Base-by-base conservation (phyloP, 2,113 vertebrate genomes). In the Arvicanthis niloticus region DNA sequence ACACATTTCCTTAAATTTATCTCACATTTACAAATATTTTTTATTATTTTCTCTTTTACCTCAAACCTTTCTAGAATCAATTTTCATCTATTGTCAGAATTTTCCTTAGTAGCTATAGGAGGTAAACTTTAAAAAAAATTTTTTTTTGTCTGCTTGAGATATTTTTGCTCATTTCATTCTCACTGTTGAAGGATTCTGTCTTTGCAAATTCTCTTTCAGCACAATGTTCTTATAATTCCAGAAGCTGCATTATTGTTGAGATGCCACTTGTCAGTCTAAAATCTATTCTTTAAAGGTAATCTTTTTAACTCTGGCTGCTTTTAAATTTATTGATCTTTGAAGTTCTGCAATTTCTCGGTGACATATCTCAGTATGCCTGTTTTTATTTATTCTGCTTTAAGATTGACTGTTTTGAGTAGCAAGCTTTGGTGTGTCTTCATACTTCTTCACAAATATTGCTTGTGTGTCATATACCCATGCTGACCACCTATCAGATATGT, bases 291-390 rank as follows among this genome's bases (percentile, higher is more conserved):
- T 42, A 84, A 21, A 95, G 31, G 31, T 70, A 89, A 94, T 87
- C 73, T 91, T 89, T 95, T 93, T 94, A 31, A 75, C n/a, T 40
- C 85, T 70, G 31, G 48, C 10, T 93, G 37, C 56, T 87, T 96
- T 95, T 56, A 88, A 48, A 89, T 87, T 9, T 91, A 17, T 70
- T 93, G 67, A 68, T 93, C 60, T 93, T 84, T 84, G n/a, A 34
- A 42, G 19, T 77, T 82, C 72, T 87, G 40, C 40, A 82, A 9
- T 82, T 93, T 92, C 21, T 53, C 16, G 34, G 19, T 89, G 67
- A 73, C 12, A 29, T 82, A 62, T 21, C 4, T 76, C 56, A 8
- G 10, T 65, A 53, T 40, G 60, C 24, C 24, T 91, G 37, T 89
- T 78, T 96, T 90, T 72, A 76, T 78, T 95, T 80, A 42, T 65